Base-by-base conservation (phyloP, 2,797 vertebrate genomes). In the Tamandua tetradactyla region DNA sequence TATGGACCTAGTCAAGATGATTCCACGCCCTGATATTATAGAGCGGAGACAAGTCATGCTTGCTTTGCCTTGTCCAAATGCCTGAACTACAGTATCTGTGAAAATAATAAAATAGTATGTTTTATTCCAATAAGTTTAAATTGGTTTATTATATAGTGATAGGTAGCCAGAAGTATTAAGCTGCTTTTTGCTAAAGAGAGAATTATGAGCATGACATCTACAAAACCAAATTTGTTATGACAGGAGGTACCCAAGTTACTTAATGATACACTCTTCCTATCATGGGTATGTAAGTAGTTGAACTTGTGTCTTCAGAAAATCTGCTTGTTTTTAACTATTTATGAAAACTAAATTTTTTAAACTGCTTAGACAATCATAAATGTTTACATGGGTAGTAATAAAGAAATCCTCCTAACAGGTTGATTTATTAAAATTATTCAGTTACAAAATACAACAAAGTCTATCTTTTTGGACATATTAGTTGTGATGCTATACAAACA, bases 221-320 rank as follows among this genome's bases (percentile, higher is more conserved):
- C 37, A 78, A 55, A 47, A 91, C 59, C 32, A 72, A 86, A 49
- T 35, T 72, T 8, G 23, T 23, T 35, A 10, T 59, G 66, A 32
- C 47, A 84, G 35, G 64, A 40, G 37, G 66, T 72, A 2, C n/a
- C 20, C 17, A 17, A 40, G 37, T 85, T 90, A 93, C 49, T 82
- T 79, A 62, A 59, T 76, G n/a, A 37, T 55, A 32, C 42, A 14
- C 66, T 47, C 52, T 35, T 94, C 27, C 35, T 91, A 25, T 91
- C 42, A 37, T 68, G 25, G 35, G 35, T 72, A 22, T 30, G 68
- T 93, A 80, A 79, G 7, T 59, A 42, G 6, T 52, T 81, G 61
- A 91, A 89, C 55, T 64, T 89, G 30, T 52, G 74, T 62, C 84
- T 95, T 92, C 52, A 82, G 62, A 82, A 80, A n/a, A 49, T 49